Evolutionary conservation across 2,888 invertebrate genomes (phyloP), one percentile per base, ranked within the genome.

Genomic region (Pardosa pseudoannulata): DNA sequence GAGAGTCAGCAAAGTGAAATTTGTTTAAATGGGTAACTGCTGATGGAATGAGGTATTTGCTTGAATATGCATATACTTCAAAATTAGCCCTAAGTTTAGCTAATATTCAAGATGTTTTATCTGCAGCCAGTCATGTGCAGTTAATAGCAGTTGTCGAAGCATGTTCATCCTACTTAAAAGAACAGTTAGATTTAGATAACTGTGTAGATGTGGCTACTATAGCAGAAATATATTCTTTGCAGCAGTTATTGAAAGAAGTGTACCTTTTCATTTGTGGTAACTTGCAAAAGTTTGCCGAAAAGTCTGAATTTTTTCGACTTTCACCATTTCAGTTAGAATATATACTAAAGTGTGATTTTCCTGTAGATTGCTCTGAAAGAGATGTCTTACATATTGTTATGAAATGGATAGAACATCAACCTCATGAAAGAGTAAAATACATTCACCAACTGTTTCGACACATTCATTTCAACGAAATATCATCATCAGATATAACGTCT

Each of bases 51-150:
- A 91, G 93, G 75, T 92, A 93, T 65, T 92, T 95, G 1, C 91
- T 95, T 16, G 94, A 95, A 90, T 95, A 94, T 90, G 94, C 94
- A 19, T 95, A 95, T 91, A 95, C 95, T 29, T 94, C 94, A 0
- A 92, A 93, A 85, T 91, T 95, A 46, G 93, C 93, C 31, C 91
- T 95, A 74, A 93, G 94, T 90, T 92, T 93, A 72, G 93, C 93
- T 79, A 95, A 94, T 90, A 93, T 95, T 39, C 94, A 94, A 90
- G 94, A 95, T 90, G 94, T 95, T 19, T 91, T 95, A 46, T 93
- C 94, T 3, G 94, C 94, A 1, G 94, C 95, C n/a, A 94, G 93
- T 29, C 94, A 95, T 90, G 93, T 95, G 0, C 94, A 94, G 91
- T 92, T 95, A 89, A 92, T 93, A 56, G 93, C 94, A 13, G 94